phyloP scores from a whole-genome alignment of 2,113 vertebrate genomes.

The Tetrao urogallus region DNA sequence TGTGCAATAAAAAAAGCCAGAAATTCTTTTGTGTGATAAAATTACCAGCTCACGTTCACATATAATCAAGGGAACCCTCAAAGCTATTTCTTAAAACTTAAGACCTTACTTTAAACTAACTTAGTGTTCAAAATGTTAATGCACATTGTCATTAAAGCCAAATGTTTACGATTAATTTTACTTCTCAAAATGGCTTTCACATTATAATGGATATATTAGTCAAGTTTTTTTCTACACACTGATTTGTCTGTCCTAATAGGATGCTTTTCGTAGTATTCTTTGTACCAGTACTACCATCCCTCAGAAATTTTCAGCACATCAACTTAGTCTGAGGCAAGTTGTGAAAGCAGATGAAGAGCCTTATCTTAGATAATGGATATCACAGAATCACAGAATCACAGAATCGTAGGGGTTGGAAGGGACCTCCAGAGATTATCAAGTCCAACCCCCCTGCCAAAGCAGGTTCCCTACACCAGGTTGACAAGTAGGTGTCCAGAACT shows the following conservation, averaged over 20 bases:
- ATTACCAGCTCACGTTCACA: rapidly evolving
- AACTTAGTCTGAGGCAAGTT: neutral
- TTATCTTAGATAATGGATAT: neutral
- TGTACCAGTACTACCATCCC: neutral
- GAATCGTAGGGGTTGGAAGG: too few relatives aligned
- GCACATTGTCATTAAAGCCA: neutral
- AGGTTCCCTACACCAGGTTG: too few relatives aligned
- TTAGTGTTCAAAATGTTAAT: neutral
- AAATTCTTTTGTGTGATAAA: neutral
- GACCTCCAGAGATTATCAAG: too few relatives aligned
- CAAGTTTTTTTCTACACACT: neutral
- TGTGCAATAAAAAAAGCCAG: neutral
- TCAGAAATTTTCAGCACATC: neutral
- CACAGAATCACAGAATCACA: too few relatives aligned
- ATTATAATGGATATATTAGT: neutral
- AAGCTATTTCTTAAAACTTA: neutral
- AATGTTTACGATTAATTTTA: neutral
- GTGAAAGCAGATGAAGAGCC: neutral
- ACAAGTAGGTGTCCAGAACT: too few relatives aligned
- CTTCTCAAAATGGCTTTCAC: neutral
- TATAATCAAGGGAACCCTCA: neutral
- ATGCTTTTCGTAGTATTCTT: neutral
- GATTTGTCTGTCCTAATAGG: neutral
- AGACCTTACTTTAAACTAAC: neutral
- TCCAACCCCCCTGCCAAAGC: too few relatives aligned